phyloP scores from a whole-genome alignment of 2,113 vertebrate genomes.

The Dascyllus trimaculatus region DNA sequence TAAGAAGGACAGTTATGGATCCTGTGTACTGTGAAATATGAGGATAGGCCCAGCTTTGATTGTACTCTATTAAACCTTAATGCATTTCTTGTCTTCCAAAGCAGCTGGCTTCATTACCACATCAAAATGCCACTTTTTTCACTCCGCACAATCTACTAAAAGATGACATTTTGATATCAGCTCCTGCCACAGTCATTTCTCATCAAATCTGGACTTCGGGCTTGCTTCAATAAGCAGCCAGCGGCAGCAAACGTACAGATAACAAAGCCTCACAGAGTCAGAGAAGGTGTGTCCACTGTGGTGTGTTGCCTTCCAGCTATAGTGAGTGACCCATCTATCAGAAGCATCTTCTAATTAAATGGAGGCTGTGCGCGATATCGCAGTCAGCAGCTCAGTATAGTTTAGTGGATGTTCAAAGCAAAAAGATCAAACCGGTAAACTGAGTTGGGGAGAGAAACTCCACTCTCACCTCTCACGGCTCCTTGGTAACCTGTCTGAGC shows the following conservation, averaged over 20 bases:
- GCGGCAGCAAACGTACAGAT: background rate
- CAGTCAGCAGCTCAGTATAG: background rate
- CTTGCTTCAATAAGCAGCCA: conserved; percentile 6
- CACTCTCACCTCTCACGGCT: conserved; percentile 29
- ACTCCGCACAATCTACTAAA: background rate
- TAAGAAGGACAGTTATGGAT: no score
- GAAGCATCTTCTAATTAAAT: conserved; percentile 11
- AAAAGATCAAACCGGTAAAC: conserved; percentile 43
- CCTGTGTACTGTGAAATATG: no score
- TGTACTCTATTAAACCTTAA: no score
- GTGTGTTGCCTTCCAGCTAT: no score
- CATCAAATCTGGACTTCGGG: conserved; percentile 14
- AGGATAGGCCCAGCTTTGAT: no score
- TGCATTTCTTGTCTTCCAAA: background rate
- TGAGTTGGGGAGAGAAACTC: conserved; percentile 52
- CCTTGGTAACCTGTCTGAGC: conserved; percentile 69
- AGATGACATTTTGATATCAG: conserved; percentile 23
- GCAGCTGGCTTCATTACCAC: background rate
- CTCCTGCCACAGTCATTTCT: conserved; percentile 3
- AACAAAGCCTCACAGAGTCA: background rate
- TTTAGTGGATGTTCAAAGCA: background rate
- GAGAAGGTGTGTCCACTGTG: background rate
- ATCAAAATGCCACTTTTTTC: conserved; percentile 24
- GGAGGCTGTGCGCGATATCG: conserved; percentile 4
- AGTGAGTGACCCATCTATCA: no score